Base-by-base conservation (phyloP, 23 tunicate genomes). In the Aplidium turbinatum region DNA sequence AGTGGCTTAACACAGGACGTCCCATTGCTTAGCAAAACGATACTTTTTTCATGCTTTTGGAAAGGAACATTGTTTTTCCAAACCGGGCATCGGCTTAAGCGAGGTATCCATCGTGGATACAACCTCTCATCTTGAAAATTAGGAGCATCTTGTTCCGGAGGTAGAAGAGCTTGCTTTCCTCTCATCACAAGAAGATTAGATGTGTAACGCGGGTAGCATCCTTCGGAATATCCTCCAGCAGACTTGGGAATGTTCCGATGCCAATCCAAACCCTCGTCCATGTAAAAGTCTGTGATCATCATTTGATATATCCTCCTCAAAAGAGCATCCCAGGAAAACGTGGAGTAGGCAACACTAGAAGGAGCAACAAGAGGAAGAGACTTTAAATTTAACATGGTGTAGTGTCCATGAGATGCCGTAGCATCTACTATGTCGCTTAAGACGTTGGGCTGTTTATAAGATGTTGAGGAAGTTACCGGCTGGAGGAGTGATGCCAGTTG, bases 231-330 rank as follows among this genome's bases (percentile, higher is more conserved):
- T 31, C 11, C 20, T 24, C 3, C 5, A n/a, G 32, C 18, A 21
- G 27, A 3, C 24, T 1, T 6, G 4, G 77, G 65, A 13, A 81
- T 23, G 13, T 46, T 58, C 33, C 40, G 36, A 21, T 76, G 77
- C 96, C 96, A 88, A 39, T 88, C 71, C 42, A 88, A 33, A 19
- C 96, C 87, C 50, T 88, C 96, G 65, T 88, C 96, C 60, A 76
- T 62, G 60, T 46, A 76, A 53, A 52, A 78, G 47, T 81, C 85
- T 11, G 96, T 88, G 28, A 88, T 47, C 67, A 63, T 57, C 96
- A 88, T 88, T 47, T 88, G 96, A 46, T 81, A 82, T 11, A 88
- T 81, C 31, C 85, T 66, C 36, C 61, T 84, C 21, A 68, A 22
- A 3, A 91, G 40, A 38, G 76, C 78, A 33, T 83, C 66, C 97